These are phyloP conservation scores for Thunnus albacares DNA, from an alignment of 2,797 vertebrate species.

Conservation along the genomic window DNA sequence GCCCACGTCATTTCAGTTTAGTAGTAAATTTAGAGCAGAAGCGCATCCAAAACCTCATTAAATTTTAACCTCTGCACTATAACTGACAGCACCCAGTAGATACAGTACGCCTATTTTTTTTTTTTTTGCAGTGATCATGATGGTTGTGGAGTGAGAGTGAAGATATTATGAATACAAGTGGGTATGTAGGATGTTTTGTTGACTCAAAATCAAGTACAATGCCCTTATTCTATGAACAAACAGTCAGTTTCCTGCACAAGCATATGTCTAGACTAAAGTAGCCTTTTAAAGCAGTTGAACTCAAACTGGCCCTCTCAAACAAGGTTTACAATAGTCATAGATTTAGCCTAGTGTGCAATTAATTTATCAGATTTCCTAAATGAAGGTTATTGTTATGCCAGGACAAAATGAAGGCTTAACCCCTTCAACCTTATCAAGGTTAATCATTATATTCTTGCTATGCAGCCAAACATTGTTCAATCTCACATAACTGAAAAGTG, in stretches of 20 bases:
- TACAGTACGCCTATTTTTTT: constrained; percentile 25
- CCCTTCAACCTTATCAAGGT: background rate
- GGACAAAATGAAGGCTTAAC: constrained; percentile 9
- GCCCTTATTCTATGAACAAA: constrained; percentile 5
- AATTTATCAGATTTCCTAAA: background rate
- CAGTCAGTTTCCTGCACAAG: background rate
- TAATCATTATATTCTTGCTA: background rate
- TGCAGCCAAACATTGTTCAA: background rate
- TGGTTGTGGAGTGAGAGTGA: constrained; percentile 6
- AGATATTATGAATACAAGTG: constrained; percentile 19
- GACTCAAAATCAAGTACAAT: constrained; percentile 22
- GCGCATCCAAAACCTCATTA: constrained; percentile 64
- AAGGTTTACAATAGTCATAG: background rate
- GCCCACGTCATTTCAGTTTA: constrained; percentile 41
- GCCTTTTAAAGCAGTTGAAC: background rate
- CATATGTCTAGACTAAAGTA: background rate
- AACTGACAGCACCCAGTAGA: constrained; percentile 47
- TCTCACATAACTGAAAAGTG: background rate
- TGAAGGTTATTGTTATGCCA: background rate
- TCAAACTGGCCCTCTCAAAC: background rate
- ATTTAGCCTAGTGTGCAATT: background rate
- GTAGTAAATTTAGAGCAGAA: constrained; percentile 53
- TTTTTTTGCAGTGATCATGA: constrained; percentile 34
- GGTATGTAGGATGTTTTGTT: constrained; percentile 12
- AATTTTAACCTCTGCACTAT: constrained; percentile 58